Conservation (phyloP, 2,113 vertebrate genomes). For the Hylia prasina region DNA sequence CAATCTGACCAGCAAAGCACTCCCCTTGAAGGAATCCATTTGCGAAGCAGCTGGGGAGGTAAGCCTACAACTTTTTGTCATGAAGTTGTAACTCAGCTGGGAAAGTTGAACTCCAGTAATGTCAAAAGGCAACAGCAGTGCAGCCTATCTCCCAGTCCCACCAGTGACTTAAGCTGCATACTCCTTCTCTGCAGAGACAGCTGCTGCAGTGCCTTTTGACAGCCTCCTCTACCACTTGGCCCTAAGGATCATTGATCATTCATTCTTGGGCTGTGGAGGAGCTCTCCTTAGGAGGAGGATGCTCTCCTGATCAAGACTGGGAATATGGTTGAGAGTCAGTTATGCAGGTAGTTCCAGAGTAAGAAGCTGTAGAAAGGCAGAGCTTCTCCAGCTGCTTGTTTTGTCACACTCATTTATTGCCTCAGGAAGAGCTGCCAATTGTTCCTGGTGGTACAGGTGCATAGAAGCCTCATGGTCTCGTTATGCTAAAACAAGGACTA, state of each 20-base stretch:
- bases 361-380: neutral
- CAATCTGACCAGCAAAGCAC: neutral
- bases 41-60: neutral
- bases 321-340: neutral
- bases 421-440: neutral
- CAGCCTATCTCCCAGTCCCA: neutral
- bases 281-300: neutral
- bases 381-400: neutral
- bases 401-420: neutral
- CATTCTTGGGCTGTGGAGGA: neutral
- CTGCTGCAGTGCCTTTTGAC: neutral
- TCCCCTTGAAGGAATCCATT: neutral
- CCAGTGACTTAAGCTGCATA: neutral
- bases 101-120: neutral
- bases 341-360: neutral
- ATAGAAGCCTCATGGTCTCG: neutral
- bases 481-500: neutral
- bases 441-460: neutral
- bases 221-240: fast-evolving
- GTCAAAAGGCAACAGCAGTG: neutral
- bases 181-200: neutral
- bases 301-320: neutral
- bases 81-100: neutral
- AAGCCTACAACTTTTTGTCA: neutral
- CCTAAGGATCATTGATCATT: neutral